phyloP scores from a whole-genome alignment of 1,140 invertebrate species.

The Brachionus asplanchnoidis region DNA sequence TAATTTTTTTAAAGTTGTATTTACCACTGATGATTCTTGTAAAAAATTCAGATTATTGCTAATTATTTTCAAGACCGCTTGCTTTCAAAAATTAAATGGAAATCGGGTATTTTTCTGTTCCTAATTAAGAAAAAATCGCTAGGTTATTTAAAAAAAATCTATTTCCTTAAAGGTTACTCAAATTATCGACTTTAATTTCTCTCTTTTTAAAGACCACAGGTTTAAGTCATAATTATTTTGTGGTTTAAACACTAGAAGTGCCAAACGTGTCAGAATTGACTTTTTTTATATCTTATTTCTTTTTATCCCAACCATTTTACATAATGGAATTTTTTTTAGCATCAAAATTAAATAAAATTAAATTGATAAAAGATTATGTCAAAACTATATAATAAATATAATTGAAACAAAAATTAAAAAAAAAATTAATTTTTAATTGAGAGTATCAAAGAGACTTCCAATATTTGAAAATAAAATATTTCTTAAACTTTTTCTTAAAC shows the following conservation, averaged over 20 bases:
- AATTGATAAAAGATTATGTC: too few species aligned
- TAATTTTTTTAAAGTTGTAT: neutral
- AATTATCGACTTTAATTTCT: neutral
- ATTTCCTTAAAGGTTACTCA: neutral
- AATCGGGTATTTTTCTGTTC: neutral
- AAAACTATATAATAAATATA: too few species aligned
- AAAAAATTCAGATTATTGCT: neutral
- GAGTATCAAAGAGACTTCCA: too few species aligned
- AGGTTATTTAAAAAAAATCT: neutral
- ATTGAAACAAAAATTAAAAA: too few species aligned
- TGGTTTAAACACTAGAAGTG: neutral
- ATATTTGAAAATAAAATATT: too few species aligned
- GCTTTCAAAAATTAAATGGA: neutral
- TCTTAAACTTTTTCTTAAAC: too few species aligned
- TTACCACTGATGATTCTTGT: neutral
- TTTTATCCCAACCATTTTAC: neutral
- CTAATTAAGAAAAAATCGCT: neutral
- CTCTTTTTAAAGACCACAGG: neutral
- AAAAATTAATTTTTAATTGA: too few species aligned
- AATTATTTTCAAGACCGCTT: neutral
- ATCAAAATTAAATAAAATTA: too few species aligned
- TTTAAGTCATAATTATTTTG: neutral
- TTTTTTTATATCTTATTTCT: neutral
- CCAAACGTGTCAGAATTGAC: too few species aligned
- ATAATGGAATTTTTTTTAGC: too few species aligned